A percentile compares a stretch with the other conserved stretches of the same genome.
Conservation (phyloP, 1,140 invertebrate species). For the Grapholita molesta region DNA sequence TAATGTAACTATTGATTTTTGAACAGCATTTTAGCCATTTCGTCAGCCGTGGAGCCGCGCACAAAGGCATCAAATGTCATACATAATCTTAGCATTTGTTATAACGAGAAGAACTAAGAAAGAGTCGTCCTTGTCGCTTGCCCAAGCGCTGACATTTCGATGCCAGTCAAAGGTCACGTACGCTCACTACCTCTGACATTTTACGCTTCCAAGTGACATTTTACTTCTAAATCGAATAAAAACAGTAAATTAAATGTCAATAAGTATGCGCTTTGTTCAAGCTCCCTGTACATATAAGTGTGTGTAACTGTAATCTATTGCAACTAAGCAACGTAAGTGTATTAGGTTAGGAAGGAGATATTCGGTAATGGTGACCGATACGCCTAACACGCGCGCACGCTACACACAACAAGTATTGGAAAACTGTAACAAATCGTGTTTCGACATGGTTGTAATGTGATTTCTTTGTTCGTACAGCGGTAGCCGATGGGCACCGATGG, state of each 20-base stretch:
- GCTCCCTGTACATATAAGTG: neutral
- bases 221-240: constrained; percentile 54
- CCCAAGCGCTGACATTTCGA: constrained; percentile 75
- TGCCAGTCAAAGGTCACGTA: constrained; percentile 71
- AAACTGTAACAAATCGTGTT: neutral
- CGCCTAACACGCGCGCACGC: neutral
- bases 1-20: constrained; percentile 65
- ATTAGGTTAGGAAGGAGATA: neutral
- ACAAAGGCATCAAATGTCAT: constrained; percentile 69
- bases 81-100: constrained; percentile 65
- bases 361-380: constrained; percentile 2
- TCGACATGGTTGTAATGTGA: constrained; percentile 18
- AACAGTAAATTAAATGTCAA: constrained; percentile 32
- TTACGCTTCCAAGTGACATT: constrained; percentile 61
- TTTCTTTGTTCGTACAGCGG: constrained; percentile 34
- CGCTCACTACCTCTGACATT: constrained; percentile 71
- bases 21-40: constrained; percentile 66
- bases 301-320: neutral
- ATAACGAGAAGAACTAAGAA: constrained; percentile 70
- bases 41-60: constrained; percentile 48
- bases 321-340: neutral
- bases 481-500: constrained; percentile 68
- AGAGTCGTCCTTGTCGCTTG: constrained; percentile 75
- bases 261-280: constrained; percentile 7
- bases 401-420: neutral